Evolutionary conservation across 2,888 invertebrate species (phyloP).

Genomic region (Pegoplata infirma): DNA sequence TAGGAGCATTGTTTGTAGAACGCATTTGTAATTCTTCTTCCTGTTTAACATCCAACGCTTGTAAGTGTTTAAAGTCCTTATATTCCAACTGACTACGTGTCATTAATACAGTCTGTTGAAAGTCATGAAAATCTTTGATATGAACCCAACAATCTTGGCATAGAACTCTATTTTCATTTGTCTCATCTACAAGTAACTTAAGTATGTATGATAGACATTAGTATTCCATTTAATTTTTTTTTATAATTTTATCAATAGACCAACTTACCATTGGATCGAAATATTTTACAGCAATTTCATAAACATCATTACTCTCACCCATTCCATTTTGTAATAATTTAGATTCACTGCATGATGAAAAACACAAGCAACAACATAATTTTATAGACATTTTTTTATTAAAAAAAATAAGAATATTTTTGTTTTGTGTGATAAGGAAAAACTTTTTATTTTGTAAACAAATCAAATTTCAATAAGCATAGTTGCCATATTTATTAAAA

Average conservation of each 20-base stretch:
- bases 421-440: too few relatives aligned
- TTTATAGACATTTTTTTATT: slow-evolving; percentile 15
- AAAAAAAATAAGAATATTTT: too few relatives aligned
- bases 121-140: slow-evolving; percentile 39
- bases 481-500: too few relatives aligned
- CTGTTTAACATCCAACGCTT: background rate
- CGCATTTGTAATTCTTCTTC: slow-evolving; percentile 16
- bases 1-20: too few relatives aligned
- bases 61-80: background rate
- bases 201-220: background rate
- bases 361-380: slow-evolving; percentile 24
- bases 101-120: slow-evolving; percentile 26
- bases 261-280: slow-evolving; percentile 44
- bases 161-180: background rate
- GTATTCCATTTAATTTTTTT: background rate
- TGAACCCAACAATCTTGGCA: slow-evolving; percentile 46
- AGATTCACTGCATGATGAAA: background rate
- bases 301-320: slow-evolving; percentile 16
- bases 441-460: background rate
- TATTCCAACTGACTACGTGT: slow-evolving; percentile 8
- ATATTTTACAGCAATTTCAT: slow-evolving; percentile 43
- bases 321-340: slow-evolving; percentile 6
- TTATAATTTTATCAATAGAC: background rate
- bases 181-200: slow-evolving; percentile 19
- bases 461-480: too few relatives aligned